Evolutionary conservation across 2,797 vertebrate genomes (phyloP).

Genomic region (Rachycentron canadum): DNA sequence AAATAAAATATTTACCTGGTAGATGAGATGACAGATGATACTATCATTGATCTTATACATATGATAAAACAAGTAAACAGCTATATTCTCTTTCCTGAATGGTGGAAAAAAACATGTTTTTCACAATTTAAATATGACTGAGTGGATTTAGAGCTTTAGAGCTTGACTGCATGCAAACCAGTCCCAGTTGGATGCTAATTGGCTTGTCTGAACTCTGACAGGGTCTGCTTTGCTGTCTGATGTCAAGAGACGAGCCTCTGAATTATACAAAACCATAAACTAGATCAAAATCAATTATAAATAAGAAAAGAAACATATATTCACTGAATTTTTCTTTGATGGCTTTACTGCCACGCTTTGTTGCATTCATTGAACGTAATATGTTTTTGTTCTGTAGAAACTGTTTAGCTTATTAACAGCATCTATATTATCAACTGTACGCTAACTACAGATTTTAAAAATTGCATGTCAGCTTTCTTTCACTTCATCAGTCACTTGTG

Average conservation of each 20-base stretch:
- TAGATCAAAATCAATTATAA: conserved; percentile 42
- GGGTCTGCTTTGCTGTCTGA: conserved; percentile 45
- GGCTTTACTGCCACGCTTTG: neutral
- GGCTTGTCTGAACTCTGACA: conserved; percentile 57
- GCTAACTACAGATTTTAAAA: conserved; percentile 19
- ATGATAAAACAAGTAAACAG: conserved; percentile 25
- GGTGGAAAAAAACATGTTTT: conserved; percentile 34
- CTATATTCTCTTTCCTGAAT: conserved; percentile 11
- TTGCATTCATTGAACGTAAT: neutral
- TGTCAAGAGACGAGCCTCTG: conserved; percentile 38
- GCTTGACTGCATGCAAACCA: conserved; percentile 26
- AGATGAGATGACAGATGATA: neutral
- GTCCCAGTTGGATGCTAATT: conserved; percentile 57
- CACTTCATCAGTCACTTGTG: conserved; percentile 27
- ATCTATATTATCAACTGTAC: neutral
- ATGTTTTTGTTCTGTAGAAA: neutral
- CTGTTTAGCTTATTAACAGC: neutral
- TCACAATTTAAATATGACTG: conserved; percentile 19
- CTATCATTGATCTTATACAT: neutral
- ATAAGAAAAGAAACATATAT: conserved; percentile 6
- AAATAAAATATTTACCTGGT: conserved; percentile 2
- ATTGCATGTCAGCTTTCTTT: conserved; percentile 20
- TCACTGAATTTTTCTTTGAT: neutral
- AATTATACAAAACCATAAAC: conserved; percentile 32
- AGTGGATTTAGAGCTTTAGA: conserved; percentile 32